A percentile compares a stretch with the other conserved stretches of the same genome.
Evolutionary conservation across 2,113 vertebrate species (phyloP).

Genomic region (human (Homo sapiens)): GRCh38 chr21:27271001-27271500

Average conservation of each 20-base stretch:
- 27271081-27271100: neutral
- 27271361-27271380: neutral
- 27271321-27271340: neutral
- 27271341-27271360: neutral
- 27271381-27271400: neutral
- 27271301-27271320: neutral
- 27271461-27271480: neutral
- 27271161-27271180: neutral
- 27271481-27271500: neutral
- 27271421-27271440: neutral
- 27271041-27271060: neutral
- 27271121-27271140: neutral
- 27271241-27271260: neutral
- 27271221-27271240: neutral
- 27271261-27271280: neutral
- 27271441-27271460: neutral
- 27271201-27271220: neutral
- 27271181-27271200: neutral
- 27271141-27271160: neutral
- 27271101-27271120: neutral
- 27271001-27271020: neutral
- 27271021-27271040: neutral
- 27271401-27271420: neutral
- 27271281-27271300: neutral
- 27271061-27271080: neutral